Evolutionary conservation across 2,113 vertebrate species (phyloP), one percentile per base, ranked within the genome.

Genomic region (Psilopogon haemacephalus): DNA sequence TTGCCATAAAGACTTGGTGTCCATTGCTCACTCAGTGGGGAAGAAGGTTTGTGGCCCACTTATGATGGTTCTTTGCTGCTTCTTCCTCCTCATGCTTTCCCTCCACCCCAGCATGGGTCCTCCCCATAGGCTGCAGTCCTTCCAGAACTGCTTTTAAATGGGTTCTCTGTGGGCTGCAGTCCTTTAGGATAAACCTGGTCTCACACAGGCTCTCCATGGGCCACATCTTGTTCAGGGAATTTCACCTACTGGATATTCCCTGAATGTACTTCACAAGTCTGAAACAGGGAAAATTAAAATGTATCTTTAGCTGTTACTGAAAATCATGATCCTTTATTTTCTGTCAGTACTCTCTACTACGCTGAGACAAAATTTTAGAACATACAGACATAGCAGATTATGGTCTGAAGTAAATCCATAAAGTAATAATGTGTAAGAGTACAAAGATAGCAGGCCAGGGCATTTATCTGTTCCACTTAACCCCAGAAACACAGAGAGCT

Each of bases 151-250:
- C 30, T 42, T 15, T 40, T 56, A n/a, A 30, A 15, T 0, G 4
- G 8, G 26, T 56, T 35, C 33, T 55, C 35, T 26, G 26, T 1
- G 6, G 40, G 33, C 24, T 90, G 76, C 46, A 15, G 15, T 8
- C 63, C 54, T 65, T 42, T 19, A 19, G 60, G 56, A 26, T 8
- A 54, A 78, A 48, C 5, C 11, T 15, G 8, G 8, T 56, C 23
- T 35, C 48, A 38, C 5, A 2, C 4, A 3, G 18, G 16, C 14
- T 24, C 28, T 76, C 28, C 35, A 23, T 0, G 1, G 32, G 12
- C 27, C 76, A 55, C 27, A 50, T 32, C 40, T 32, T 75, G 33
- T 42, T 42, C 56, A 78, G 44, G 48, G 21, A 73, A 67, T 7
- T 56, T 12, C 24, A 60, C 14, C 30, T 58, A 35, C 35, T 85